Percentiles rank a stretch among this genome's conserved stretches.
Conservation (phyloP, 2,797 vertebrate genomes). For the Rousettus madagascariensis region DNA sequence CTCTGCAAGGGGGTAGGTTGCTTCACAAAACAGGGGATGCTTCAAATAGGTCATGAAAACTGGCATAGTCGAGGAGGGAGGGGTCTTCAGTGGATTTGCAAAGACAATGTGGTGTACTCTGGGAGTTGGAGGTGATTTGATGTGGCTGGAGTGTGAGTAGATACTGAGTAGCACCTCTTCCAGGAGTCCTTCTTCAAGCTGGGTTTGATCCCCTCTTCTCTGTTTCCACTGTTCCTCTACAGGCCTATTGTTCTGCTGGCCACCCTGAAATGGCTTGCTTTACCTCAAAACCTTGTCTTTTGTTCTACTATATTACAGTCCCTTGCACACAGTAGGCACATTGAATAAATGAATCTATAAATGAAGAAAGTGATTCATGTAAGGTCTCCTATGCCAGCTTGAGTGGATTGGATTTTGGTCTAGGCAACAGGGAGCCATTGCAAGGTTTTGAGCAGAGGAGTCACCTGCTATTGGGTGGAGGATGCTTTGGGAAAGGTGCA, state of each 20-base stretch:
- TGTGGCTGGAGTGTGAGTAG: not conserved
- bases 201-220: not conserved
- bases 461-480: not conserved
- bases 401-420: not conserved
- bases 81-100: not conserved
- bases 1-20: not conserved
- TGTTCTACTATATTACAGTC: not conserved
- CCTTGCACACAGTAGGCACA: not conserved
- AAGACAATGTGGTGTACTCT: not conserved
- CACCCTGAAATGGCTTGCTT: not conserved
- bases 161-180: not conserved
- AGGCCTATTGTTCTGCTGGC: too few species aligned
- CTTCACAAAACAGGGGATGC: not conserved
- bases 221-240: not conserved
- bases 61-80: not conserved
- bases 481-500: not conserved
- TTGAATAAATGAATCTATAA: not conserved
- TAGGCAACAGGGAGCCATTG: not conserved
- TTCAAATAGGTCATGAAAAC: not conserved
- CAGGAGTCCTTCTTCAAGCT: not conserved
- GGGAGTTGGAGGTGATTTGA: not conserved
- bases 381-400: not conserved
- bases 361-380: not conserved
- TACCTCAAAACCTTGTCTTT: not conserved
- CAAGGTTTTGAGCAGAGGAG: not conserved